Evolutionary conservation across 2,888 invertebrate species (phyloP).

Genomic region (Caenorhabditis becei): DNA sequence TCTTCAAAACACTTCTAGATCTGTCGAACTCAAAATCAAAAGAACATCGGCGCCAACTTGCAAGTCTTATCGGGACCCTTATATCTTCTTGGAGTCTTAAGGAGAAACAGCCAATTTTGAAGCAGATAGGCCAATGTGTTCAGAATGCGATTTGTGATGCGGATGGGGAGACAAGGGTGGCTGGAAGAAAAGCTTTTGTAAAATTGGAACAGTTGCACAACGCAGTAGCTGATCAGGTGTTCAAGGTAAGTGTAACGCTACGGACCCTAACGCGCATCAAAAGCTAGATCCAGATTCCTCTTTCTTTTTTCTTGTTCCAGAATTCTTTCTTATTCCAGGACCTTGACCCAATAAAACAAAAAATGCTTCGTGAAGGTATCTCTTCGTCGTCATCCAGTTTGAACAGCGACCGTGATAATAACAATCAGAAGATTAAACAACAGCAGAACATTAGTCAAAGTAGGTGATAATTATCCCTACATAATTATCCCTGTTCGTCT

Average conservation of each 20-base stretch:
- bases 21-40: constrained; percentile 28
- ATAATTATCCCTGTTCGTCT: no score
- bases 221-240: constrained; percentile 43
- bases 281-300: no score
- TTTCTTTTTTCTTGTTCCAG: background rate
- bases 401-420: constrained; percentile 57
- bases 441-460: constrained; percentile 56
- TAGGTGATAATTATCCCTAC: no score
- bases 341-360: constrained; percentile 54
- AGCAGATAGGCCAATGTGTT: constrained; percentile 23
- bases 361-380: constrained; percentile 56
- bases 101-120: constrained; percentile 36
- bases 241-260: constrained; percentile 36
- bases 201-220: constrained; percentile 49
- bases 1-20: constrained; percentile 32
- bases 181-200: constrained; percentile 53
- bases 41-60: constrained; percentile 50
- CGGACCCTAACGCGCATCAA: no score
- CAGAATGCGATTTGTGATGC: constrained; percentile 50
- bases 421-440: constrained; percentile 28
- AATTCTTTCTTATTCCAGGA: constrained; percentile 40
- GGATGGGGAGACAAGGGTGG: constrained; percentile 52
- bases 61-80: constrained; percentile 24
- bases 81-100: constrained; percentile 41
- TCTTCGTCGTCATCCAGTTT: constrained; percentile 53